A percentile compares a stretch with the other conserved stretches of the same genome.
These are phyloP conservation scores for Aphaenogaster ashmeadi DNA, from an alignment of 1,140 invertebrate species.

Conservation along the genomic window DNA sequence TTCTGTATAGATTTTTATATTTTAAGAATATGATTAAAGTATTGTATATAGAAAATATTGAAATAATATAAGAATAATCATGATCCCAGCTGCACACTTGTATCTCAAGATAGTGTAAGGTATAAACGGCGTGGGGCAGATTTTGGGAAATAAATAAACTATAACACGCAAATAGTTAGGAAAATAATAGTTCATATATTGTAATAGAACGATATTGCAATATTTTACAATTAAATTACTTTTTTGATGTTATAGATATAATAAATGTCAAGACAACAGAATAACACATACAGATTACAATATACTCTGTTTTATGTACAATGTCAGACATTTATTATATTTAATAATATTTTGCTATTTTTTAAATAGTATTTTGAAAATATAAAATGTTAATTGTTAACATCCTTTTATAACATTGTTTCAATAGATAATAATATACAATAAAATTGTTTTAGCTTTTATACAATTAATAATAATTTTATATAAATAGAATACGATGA, in stretches of 20 bases:
- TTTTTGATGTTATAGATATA: background rate
- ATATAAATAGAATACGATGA: slow-evolving; percentile 30
- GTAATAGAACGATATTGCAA: slow-evolving; percentile 6
- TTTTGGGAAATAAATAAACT: slow-evolving; percentile 94
- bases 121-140: slow-evolving; percentile 97
- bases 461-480: slow-evolving; percentile 29
- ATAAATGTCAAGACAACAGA: slow-evolving; percentile 7
- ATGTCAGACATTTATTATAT: slow-evolving; percentile 68
- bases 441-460: slow-evolving; percentile 52
- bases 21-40: slow-evolving; percentile 39
- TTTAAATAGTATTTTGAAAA: slow-evolving; percentile 17
- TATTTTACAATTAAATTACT: slow-evolving; percentile 14
- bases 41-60: slow-evolving; percentile 17
- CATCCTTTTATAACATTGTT: background rate
- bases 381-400: slow-evolving; percentile 4
- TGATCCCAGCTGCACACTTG: slow-evolving; percentile 93
- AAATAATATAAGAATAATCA: slow-evolving; percentile 86
- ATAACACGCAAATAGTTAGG: slow-evolving; percentile 18
- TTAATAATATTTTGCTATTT: slow-evolving; percentile 52
- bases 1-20: slow-evolving; percentile 27
- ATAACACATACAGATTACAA: slow-evolving; percentile 16
- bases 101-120: slow-evolving; percentile 93
- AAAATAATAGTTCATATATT: slow-evolving; percentile 40
- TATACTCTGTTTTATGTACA: slow-evolving; percentile 26
- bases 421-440: slow-evolving; percentile 43